Percentiles rank a stretch among this genome's conserved stretches.
These are phyloP conservation scores for Apteryx mantelli DNA, from an alignment of 2,113 vertebrate genomes.

Conservation along the genomic window DNA sequence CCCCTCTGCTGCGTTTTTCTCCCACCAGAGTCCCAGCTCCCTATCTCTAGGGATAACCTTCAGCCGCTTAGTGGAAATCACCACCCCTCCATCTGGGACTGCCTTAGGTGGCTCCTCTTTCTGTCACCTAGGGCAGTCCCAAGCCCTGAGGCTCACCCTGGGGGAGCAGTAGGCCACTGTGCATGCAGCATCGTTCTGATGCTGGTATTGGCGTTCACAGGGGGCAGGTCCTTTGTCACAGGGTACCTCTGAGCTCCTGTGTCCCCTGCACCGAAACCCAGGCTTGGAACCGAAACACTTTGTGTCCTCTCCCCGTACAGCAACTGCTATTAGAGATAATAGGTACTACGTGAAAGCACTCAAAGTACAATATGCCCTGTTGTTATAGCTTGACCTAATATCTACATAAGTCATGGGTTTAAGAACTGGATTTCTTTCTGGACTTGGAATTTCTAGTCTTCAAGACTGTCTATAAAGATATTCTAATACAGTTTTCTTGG, in stretches of 20 bases:
- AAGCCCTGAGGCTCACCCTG: not conserved
- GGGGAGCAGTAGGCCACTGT: too few relatives aligned
- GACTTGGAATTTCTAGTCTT: not conserved
- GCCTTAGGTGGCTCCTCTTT: not conserved
- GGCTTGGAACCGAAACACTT: not conserved
- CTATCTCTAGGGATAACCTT: not conserved
- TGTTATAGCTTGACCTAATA: not conserved
- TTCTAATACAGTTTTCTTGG: not conserved
- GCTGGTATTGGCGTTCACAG: too few relatives aligned
- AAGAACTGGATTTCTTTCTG: not conserved
- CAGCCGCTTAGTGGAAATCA: not conserved
- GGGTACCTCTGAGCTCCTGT: not conserved
- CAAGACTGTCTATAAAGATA: not conserved
- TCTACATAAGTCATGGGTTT: not conserved
- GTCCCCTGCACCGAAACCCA: not conserved
- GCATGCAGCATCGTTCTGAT: too few relatives aligned
- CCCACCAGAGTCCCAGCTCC: rapidly evolving
- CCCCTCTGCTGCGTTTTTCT: not conserved
- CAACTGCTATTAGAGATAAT: not conserved
- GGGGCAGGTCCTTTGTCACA: not conserved
- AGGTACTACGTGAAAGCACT: not conserved
- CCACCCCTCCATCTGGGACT: not conserved
- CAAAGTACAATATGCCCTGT: not conserved
- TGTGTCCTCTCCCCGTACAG: not conserved
- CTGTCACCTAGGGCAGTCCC: too few relatives aligned